phyloP scores from a whole-genome alignment of 2,888 invertebrate species.

The Geotrupes spiniger region DNA sequence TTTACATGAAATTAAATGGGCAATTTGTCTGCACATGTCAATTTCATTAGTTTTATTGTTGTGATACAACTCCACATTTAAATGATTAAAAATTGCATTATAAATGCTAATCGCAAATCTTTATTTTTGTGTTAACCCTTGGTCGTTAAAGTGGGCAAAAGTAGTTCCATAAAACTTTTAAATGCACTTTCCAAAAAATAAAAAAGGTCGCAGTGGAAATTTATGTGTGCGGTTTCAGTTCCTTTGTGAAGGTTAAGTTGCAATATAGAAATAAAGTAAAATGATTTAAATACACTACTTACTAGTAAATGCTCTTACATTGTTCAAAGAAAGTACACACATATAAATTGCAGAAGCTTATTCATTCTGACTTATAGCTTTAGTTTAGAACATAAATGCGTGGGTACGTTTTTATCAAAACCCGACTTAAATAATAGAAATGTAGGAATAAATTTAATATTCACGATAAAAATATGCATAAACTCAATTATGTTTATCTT shows the following conservation, averaged over 20 bases:
- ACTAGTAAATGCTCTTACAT: constrained; percentile 11
- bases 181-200: too few relatives aligned
- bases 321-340: constrained; percentile 7
- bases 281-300: constrained; percentile 10
- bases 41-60: constrained; percentile 32
- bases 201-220: too few relatives aligned
- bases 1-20: constrained; percentile 32
- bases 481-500: neutral
- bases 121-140: constrained; percentile 7
- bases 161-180: too few relatives aligned
- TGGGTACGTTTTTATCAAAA: constrained; percentile 4
- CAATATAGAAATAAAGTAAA: constrained; percentile 2
- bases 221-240: too few relatives aligned
- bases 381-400: constrained; percentile 2
- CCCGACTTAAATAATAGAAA: neutral
- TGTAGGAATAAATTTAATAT: neutral
- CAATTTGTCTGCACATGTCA: constrained; percentile 31
- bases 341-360: constrained; percentile 9
- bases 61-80: constrained; percentile 14
- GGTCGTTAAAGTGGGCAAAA: neutral
- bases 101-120: constrained; percentile 7
- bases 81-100: constrained; percentile 10
- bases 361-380: constrained; percentile 7
- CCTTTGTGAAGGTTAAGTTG: too few relatives aligned
- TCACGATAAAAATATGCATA: neutral